These are phyloP conservation scores for Sceloporus undulatus DNA, from an alignment of 2,113 vertebrate genomes.

Conservation along the genomic window DNA sequence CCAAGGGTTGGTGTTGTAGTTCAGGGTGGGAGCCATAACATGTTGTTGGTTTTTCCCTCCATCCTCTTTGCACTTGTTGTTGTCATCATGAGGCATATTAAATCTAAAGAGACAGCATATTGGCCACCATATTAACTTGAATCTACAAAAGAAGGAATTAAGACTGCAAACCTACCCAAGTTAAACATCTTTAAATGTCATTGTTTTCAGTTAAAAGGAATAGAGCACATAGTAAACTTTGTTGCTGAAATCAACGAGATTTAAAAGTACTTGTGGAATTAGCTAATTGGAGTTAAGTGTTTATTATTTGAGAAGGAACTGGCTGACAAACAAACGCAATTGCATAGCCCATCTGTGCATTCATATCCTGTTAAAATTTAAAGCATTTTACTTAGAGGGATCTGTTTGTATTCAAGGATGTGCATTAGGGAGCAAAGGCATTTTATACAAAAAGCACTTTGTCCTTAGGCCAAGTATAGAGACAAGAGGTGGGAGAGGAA, in stretches of 20 bases:
- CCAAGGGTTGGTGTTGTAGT: conserved; percentile 98
- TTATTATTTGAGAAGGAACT: not conserved
- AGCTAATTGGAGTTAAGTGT: not conserved
- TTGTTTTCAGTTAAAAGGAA: not conserved
- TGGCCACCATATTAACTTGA: not conserved
- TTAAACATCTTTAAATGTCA: not conserved
- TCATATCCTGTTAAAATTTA: not conserved
- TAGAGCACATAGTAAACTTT: not conserved
- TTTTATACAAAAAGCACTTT: not conserved
- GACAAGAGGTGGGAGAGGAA: not conserved
- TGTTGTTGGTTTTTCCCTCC: conserved; percentile 94
- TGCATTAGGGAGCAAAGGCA: not conserved
- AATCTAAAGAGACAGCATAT: conserved; percentile 81
- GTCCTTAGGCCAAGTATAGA: not conserved
- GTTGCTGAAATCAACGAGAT: no score
- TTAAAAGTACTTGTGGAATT: not conserved
- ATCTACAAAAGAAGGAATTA: not conserved
- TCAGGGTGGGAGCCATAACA: conserved; percentile 96
- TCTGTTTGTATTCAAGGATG: not conserved
- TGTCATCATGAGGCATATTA: conserved; percentile 99
- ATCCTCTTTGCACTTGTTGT: conserved; percentile 96
- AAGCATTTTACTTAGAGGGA: not conserved
- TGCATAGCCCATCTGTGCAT: not conserved
- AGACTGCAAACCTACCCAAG: not conserved
- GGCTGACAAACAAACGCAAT: not conserved